phyloP scores from a whole-genome alignment of 1,140 invertebrate species.

The Theocolax elegans region DNA sequence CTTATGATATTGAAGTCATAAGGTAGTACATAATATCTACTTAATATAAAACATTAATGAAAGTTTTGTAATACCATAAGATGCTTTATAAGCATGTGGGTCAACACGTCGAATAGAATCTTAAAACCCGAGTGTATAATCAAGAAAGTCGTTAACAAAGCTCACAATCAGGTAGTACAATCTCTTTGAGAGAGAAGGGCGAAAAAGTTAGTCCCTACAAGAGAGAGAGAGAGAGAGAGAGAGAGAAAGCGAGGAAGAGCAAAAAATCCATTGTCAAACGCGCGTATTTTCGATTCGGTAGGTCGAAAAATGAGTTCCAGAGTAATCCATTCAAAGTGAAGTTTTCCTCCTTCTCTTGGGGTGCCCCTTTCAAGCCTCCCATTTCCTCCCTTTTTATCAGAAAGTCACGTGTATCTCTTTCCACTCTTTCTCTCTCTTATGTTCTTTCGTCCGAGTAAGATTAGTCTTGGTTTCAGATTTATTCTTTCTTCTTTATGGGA shows the following conservation, averaged over 20 bases:
- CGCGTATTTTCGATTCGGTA: background rate
- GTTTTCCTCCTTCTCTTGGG: background rate
- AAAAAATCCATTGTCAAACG: conserved; percentile 7
- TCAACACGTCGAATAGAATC: no score
- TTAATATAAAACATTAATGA: no score
- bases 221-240: no score
- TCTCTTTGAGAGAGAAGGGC: background rate
- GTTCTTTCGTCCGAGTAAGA: background rate
- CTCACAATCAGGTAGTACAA: background rate
- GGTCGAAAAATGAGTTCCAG: conserved; percentile 12
- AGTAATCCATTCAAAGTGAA: conserved; percentile 3
- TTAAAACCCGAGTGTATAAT: no score
- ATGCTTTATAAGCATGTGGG: no score
- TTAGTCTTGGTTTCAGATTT: conserved; percentile 17
- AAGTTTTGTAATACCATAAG: no score
- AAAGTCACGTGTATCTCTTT: background rate
- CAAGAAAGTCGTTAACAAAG: no score
- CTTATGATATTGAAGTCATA: no score
- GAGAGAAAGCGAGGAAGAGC: background rate
- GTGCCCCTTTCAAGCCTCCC: background rate
- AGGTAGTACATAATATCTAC: no score
- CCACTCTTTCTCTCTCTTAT: conserved; percentile 11
- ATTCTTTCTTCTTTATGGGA: conserved; percentile 23
- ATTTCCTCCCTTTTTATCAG: background rate
- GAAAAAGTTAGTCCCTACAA: no score